phyloP scores from a whole-genome alignment of 2,797 vertebrate species.

The Phylloscopus collybita region DNA sequence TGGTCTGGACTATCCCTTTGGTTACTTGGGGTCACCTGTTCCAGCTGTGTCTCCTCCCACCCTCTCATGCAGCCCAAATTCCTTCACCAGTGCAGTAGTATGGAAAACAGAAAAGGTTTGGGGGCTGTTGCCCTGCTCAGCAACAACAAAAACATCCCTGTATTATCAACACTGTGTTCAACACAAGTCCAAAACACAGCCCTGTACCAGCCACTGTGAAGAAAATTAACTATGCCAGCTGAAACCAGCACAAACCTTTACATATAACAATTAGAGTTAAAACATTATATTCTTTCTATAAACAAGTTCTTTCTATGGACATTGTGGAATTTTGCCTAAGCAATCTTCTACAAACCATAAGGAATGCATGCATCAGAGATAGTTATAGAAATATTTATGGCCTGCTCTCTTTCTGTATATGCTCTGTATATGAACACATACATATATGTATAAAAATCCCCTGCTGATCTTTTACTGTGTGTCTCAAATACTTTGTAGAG shows the following conservation, averaged over 20 bases:
- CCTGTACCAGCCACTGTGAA: not conserved
- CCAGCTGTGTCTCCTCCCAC: not conserved
- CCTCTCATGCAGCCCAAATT: fast-evolving
- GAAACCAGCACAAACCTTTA: not conserved
- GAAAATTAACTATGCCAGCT: not conserved
- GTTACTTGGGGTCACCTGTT: not conserved
- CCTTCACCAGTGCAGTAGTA: not conserved
- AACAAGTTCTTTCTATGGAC: not conserved
- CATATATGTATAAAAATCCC: not conserved
- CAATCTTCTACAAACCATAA: not conserved
- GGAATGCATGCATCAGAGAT: not conserved
- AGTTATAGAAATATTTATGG: not conserved
- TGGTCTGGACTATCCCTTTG: not conserved
- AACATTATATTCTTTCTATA: not conserved
- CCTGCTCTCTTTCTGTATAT: not conserved
- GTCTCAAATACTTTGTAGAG: not conserved
- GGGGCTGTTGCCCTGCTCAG: not conserved
- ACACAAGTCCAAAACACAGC: not conserved
- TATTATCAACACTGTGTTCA: not conserved
- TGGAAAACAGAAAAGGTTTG: not conserved
- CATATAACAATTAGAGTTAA: not conserved
- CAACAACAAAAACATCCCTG: not conserved
- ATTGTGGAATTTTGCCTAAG: not conserved
- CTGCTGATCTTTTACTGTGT: not conserved
- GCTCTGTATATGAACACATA: not conserved